Base-by-base conservation (phyloP, 2,113 vertebrate genomes). In the Corvus hawaiiensis region DNA sequence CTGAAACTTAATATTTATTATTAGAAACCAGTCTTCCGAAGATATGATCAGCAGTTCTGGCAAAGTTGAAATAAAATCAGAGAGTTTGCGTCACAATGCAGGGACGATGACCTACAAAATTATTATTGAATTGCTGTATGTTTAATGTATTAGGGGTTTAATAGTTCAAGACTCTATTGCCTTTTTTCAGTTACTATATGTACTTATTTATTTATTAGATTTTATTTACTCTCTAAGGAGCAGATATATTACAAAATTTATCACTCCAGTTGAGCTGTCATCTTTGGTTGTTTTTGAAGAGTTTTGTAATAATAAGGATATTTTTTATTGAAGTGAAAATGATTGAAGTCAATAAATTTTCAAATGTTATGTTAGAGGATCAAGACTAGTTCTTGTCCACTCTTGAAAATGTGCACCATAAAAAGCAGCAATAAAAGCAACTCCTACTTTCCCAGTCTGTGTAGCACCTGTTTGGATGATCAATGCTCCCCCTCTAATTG, bases 41-140 rank as follows among this genome's bases (percentile, higher is more conserved):
- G 26, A 13, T 27, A 24, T 0, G 0, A 22, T 41, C 46, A 61
- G 5, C 0, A 1, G 15, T 54, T 75, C 71, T 73, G 11, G 14
- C 7, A 17, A 46, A 83, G 21, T 22, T 79, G 26, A 7, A 39
- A 12, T 76, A 39, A 56, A 68, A 24, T 69, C 16, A 46, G 49
- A 75, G 22, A 22, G 28, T 49, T 79, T 22, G 7, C 43, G 16
- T 87, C n/a, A 61, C 39, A 49, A 1, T 10, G 3, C 20, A 28
- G 32, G 28, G 16, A 72, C 72, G 41, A 20, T 37, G 28, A 69
- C 37, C 14, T 54, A 51, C 37, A 62, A 76, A 66, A 66, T 74
- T 64, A 24, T 22, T 61, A 2, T 10, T 41, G 16, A 72, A 37
- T 89, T 75, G 11, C 20, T 79, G 1, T 28, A 10, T 79, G 7